phyloP scores from a whole-genome alignment of 2,888 invertebrate genomes.

The Lamellibrachia columna region DNA sequence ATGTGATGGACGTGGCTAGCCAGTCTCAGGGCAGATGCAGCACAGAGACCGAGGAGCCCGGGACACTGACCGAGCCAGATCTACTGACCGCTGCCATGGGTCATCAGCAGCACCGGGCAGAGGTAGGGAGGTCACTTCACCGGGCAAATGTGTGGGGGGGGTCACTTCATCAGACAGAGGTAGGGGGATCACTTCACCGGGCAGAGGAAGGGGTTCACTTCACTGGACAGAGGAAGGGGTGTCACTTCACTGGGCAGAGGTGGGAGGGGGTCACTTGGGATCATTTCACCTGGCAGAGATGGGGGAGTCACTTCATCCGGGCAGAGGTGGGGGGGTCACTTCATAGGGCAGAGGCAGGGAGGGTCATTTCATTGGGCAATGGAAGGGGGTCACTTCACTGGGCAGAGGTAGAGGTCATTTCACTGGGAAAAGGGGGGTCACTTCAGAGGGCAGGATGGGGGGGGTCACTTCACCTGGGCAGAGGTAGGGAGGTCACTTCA shows the following conservation, averaged over 20 bases:
- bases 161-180: not conserved
- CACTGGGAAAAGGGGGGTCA: too few relatives aligned
- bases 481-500: not conserved
- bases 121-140: slow-evolving; percentile 46
- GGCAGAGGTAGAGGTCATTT: not conserved
- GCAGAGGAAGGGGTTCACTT: not conserved
- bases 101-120: slow-evolving; percentile 59
- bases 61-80: slow-evolving; percentile 37
- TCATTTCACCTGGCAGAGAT: not conserved
- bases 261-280: not conserved
- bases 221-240: not conserved
- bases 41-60: slow-evolving; percentile 21
- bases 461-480: not conserved
- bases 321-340: not conserved
- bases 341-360: not conserved
- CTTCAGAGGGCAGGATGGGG: not conserved
- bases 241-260: too few relatives aligned
- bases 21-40: not conserved
- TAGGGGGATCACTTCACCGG: not conserved
- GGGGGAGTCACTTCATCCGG: not conserved
- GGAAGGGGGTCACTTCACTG: not conserved
- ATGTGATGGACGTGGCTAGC: slow-evolving; percentile 25
- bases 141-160: not conserved
- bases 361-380: not conserved
- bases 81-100: slow-evolving; percentile 55